Base-by-base conservation (phyloP, 1,140 invertebrate genomes). In the Dryas iulia region DNA sequence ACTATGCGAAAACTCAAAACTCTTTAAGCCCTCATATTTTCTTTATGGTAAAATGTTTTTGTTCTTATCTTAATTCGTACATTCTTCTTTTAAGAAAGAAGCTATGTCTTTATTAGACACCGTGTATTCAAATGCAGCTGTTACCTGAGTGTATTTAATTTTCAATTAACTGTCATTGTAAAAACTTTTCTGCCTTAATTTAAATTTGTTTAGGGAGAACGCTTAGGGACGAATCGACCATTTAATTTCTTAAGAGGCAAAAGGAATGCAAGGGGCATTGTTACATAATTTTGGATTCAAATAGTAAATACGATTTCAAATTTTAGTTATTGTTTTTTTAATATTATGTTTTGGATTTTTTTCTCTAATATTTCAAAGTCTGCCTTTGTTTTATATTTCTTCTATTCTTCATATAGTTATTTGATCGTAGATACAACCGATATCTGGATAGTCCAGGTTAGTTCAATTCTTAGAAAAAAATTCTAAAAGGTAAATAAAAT, bases 1-100 rank as follows among this genome's bases (percentile, higher is more conserved):
- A 87, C 82, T 86, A 82, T 79, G 84, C 76, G 81, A 83, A 84
- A 87, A 85, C 79, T 81, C 72, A 63, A 82, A 87, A 84, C 78
- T 82, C 81, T 82, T 87, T 87, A 84, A 84, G 79, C 71, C 77
- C 69, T 73, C 77, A 79, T 84, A 81, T 84, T 87, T 89, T 81
- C 78, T 86, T 86, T 86, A 79, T 76, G 79, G 69, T 66, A 66
- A 72, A 72, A 59, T 59, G 12, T 71, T 73, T 62, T 56, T 64
- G 68, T 77, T 66, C 28, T 58, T 57, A 35, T 64, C 63, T 66
- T 69, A 77, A 74, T 74, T 77, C 71, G 69, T 65, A 39, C 60
- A 64, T 58, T 66, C 53, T 57, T 56, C 31, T 68, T 64, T 60
- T 68, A 47, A 33, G 59, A 33, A 69, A 59, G 57, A 54, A 59